A percentile compares a stretch with the other conserved stretches of the same genome.
Conservation (phyloP, 2,113 vertebrate genomes). For the Oncorhynchus mykiss region DNA sequence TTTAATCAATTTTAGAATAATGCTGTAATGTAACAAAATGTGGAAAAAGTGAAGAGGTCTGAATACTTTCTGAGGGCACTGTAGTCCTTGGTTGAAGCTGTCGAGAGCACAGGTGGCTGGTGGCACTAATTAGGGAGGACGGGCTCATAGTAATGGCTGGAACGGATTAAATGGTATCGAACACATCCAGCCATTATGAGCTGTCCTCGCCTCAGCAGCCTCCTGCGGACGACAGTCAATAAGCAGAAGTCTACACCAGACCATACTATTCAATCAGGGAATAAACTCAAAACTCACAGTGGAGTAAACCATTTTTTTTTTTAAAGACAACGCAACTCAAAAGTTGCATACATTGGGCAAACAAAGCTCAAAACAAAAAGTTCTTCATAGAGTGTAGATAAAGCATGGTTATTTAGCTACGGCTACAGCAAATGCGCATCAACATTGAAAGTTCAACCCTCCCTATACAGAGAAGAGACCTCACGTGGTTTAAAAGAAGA, state of each 20-base stretch:
- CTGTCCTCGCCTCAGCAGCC: no score
- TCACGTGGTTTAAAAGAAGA: conserved; percentile 1
- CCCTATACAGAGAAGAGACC: conserved; percentile 15
- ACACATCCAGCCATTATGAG: no score
- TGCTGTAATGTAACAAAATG: no score
- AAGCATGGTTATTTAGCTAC: conserved; percentile 9
- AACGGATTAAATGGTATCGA: no score
- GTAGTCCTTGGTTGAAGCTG: conserved; percentile 39
- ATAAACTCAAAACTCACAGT: not conserved
- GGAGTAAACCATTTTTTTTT: not conserved
- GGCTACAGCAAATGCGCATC: conserved; percentile 25
- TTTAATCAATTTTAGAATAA: no score
- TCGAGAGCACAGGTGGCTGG: not conserved
- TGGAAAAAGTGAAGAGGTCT: no score
- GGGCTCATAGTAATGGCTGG: no score
- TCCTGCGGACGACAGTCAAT: conserved; percentile 41
- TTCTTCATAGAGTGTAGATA: conserved; percentile 56
- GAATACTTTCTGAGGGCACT: no score
- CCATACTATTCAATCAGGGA: not conserved
- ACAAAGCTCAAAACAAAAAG: conserved; percentile 34
- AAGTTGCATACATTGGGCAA: conserved; percentile 22
- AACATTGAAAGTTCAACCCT: conserved; percentile 13
- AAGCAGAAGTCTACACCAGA: conserved; percentile 31
- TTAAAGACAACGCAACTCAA: conserved; percentile 10
- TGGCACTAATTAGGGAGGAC: no score